phyloP scores from a whole-genome alignment of 2,113 vertebrate species.

The Vimba vimba region DNA sequence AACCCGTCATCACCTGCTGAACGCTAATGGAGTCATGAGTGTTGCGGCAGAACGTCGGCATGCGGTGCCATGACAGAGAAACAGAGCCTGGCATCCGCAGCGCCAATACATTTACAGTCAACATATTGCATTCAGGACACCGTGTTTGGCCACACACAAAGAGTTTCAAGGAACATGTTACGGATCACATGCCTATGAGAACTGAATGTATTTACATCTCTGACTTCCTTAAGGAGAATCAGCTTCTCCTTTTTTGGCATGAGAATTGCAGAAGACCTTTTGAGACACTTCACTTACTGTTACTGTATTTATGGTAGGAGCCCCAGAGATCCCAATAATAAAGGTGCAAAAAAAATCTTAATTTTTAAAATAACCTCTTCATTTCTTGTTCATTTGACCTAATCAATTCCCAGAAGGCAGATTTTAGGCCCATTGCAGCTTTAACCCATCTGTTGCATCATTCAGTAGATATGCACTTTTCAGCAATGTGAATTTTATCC shows the following conservation, averaged over 20 bases:
- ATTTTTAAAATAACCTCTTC: background rate
- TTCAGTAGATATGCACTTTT: background rate
- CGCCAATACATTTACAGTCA: conserved; percentile 12
- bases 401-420: background rate
- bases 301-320: background rate
- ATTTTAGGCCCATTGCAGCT: background rate
- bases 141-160: conserved; percentile 34
- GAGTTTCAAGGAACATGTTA: conserved; percentile 2
- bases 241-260: background rate
- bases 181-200: conserved; percentile 18
- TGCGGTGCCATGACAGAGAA: conserved; percentile 3
- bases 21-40: background rate
- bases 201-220: conserved; percentile 13
- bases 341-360: background rate
- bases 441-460: background rate
- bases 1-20: background rate
- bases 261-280: background rate
- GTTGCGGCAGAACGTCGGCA: conserved; percentile 15
- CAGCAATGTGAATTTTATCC: background rate
- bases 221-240: background rate
- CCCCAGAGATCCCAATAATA: background rate
- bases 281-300: no score
- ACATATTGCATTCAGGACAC: background rate
- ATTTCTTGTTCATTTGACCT: background rate
- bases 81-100: conserved; percentile 3